Base-by-base conservation (phyloP, 2,113 vertebrate species). In the Pardalotus punctatus region DNA sequence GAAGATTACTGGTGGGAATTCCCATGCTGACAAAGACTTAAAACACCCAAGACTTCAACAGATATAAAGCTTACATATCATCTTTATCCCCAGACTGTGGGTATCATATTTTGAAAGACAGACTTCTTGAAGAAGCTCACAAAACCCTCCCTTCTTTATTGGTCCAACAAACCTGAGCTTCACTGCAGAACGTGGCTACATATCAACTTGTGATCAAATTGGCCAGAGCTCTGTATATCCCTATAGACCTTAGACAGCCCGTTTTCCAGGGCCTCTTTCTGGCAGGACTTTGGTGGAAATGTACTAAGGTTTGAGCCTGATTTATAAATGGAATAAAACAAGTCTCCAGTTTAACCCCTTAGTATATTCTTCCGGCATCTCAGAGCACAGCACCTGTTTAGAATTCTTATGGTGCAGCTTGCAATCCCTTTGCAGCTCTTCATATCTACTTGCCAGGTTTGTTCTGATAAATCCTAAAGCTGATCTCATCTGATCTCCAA, bases 181-280 rank as follows among this genome's bases (percentile, higher is more conserved):
- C 36, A 56, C 36, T 53, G 40, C 24, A 70, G 74, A 93, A 76
- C 56, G 50, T 91, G 78, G 74, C 81, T 79, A n/a, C 0, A 0
- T 79, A 45, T 88, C 92, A 94, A 79, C 23, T 76, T 80, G 60
- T 56, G 45, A 90, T 93, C 94, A 92, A 78, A 86, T 53, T 83
- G 45, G 77, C 86, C 43, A 65, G 71, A 86, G 42, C 10, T 54
- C 43, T 58, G 23, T 21, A 35, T 61, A 71, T 47, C 89, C 56
- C 31, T 50, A 27, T 33, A 76, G 42, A 43, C 45, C 66, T 16
- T 12, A 84, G 29, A 66, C 29, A 81, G 64, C 10, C 24, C 57
- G 19, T 61, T 79, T 93, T 85, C 65, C 85, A 88, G 35, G 69
- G 61, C 81, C 76, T 82, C 57, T 82, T 94, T 87, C 87, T 96